Evolutionary conservation across 2,888 invertebrate species (phyloP).

Genomic region (Cosmopolites sordidus): DNA sequence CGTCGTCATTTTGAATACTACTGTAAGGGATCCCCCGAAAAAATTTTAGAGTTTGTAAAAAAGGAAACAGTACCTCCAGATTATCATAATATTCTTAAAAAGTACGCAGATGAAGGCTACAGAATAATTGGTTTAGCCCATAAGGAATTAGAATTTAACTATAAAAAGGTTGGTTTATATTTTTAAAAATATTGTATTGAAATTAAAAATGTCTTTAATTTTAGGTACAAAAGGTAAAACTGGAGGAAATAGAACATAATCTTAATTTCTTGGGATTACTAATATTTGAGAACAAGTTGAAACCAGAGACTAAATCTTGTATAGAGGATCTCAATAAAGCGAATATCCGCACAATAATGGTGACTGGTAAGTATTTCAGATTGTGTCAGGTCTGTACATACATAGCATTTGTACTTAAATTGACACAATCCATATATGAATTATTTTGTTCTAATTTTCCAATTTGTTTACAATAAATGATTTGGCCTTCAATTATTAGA

Average conservation of each 20-base stretch:
- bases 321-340: slow-evolving; percentile 78
- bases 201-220: slow-evolving; percentile 30
- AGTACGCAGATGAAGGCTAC: slow-evolving; percentile 89
- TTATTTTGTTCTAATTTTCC: no score
- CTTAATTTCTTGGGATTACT: slow-evolving; percentile 83
- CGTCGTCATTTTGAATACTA: slow-evolving; percentile 44
- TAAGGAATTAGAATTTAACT: slow-evolving; percentile 64
- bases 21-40: slow-evolving; percentile 76
- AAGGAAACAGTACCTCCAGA: slow-evolving; percentile 77
- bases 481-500: no score
- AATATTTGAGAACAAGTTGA: slow-evolving; percentile 91
- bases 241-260: slow-evolving; percentile 77
- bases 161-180: slow-evolving; percentile 45
- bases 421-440: no score
- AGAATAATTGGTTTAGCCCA: slow-evolving; percentile 88
- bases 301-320: slow-evolving; percentile 79
- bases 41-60: slow-evolving; percentile 72
- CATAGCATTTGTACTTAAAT: no score
- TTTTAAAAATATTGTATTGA: not conserved
- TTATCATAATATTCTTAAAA: slow-evolving; percentile 70
- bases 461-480: no score
- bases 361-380: slow-evolving; percentile 67
- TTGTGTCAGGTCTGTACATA: no score
- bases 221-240: slow-evolving; percentile 68
- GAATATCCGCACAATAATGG: slow-evolving; percentile 91